Percentiles rank a stretch among this genome's conserved stretches.
Conservation (phyloP, 2,888 invertebrate genomes). For the Penaeus monodon region DNA sequence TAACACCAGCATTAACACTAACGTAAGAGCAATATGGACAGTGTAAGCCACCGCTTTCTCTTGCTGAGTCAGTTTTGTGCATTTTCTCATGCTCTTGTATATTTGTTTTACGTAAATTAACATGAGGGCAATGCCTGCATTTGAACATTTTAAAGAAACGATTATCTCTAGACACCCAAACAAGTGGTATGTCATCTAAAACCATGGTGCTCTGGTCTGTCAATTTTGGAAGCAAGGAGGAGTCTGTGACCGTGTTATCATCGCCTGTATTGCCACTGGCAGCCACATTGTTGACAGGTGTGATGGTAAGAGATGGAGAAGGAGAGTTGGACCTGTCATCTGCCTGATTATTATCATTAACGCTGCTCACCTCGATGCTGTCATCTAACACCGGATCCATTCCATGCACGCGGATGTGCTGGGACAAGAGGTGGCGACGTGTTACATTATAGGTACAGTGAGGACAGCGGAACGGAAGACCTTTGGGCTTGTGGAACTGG, state of each 20-base stretch:
- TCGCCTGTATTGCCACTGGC: conserved; percentile 50
- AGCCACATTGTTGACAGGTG: conserved; percentile 59
- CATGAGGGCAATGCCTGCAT: conserved; percentile 86
- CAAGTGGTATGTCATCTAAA: conserved; percentile 78
- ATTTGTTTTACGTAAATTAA: conserved; percentile 83
- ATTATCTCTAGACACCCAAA: conserved; percentile 82
- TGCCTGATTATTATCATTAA: conserved; percentile 22
- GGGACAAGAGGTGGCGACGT: conserved; percentile 82
- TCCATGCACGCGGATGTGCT: conserved; percentile 84
- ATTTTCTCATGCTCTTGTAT: conserved; percentile 87
- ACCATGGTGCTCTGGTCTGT: conserved; percentile 71
- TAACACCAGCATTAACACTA: conserved; percentile 79
- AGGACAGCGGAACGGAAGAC: conserved; percentile 84
- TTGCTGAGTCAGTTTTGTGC: conserved; percentile 73
- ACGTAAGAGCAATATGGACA: conserved; percentile 86
- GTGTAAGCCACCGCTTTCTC: conserved; percentile 70
- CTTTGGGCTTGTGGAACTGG: conserved; percentile 83
- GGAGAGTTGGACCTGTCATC: conserved; percentile 61
- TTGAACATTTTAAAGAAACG: conserved; percentile 85
- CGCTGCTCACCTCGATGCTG: conserved; percentile 31
- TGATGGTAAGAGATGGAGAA: conserved; percentile 64
- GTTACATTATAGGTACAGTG: conserved; percentile 87
- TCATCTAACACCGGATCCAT: conserved; percentile 76
- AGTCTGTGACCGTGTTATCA: conserved; percentile 40
- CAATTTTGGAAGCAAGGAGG: conserved; percentile 63